Base-by-base conservation (phyloP, 2,888 invertebrate genomes). In the Tromatobia lineatoria region DNA sequence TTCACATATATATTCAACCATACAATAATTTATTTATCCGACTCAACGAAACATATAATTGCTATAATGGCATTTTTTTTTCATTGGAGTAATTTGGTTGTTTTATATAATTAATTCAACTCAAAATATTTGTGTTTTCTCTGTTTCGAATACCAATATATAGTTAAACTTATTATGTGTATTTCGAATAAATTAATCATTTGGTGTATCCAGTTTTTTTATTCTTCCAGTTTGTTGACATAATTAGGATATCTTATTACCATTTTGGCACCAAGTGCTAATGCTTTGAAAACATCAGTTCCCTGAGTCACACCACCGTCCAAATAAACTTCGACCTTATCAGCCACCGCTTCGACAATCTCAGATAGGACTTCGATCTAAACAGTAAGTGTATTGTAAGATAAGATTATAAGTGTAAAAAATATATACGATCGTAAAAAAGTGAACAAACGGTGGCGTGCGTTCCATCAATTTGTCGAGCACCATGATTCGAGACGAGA, bases 401-500 rank as follows among this genome's bases (percentile, higher is more conserved):
- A 59, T 42, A 71, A 11, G 7, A 4, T 38, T 13, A 71, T 2
- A 61, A 64, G 25, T 38, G 78, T 11, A 11, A 11, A 47, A 50
- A 38, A 34, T 20, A 1, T 73, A 45, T 4, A 25, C 61, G 29
- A 75, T 69, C 13, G 47, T 15, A 45, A 11, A 47, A 66, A 47
- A 25, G 20, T 18, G n/a, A 66, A 67, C 45, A 25, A 20, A 42
- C 38, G 23, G 61, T 52, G 50, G 45, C 54, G 67, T 52, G 52
- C 1, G 97, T 96, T n/a, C 96, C 95, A 91, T 98, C 98, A 47
- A 98, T 94, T 94, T 99, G 99, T 83, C 99, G 95, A 0, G 97
- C 99, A 1, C 99, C 99, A 93, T 99, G 99, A 94, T 99, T 99
- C 0, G 99, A 99, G 3, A 99, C 99, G 83, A 98, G 94, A 77